phyloP scores from a whole-genome alignment of 2,888 invertebrate species.

The Herminia tarsipennalis region DNA sequence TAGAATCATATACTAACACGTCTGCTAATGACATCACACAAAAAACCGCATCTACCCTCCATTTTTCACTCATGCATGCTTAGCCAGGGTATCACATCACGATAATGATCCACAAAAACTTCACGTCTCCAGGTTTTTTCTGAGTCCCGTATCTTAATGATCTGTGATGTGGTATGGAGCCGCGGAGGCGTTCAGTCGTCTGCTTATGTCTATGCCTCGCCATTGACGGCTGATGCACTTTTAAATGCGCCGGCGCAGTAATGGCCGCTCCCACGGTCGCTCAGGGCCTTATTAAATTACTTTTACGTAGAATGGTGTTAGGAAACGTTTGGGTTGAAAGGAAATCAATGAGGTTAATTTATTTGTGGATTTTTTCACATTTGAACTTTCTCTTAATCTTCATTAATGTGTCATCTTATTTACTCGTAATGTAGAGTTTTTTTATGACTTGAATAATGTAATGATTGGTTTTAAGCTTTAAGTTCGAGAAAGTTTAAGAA shows the following conservation, averaged over 20 bases:
- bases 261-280: slow-evolving; percentile 59
- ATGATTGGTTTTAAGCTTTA: no score
- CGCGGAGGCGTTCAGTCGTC: slow-evolving; percentile 3
- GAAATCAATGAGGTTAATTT: slow-evolving; percentile 15
- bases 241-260: slow-evolving; percentile 60
- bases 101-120: slow-evolving; percentile 39
- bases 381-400: neutral
- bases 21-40: slow-evolving; percentile 13
- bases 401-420: neutral
- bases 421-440: neutral
- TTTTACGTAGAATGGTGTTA: slow-evolving; percentile 42
- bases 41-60: slow-evolving; percentile 13
- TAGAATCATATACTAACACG: neutral
- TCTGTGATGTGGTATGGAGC: slow-evolving; percentile 43
- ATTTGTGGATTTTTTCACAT: slow-evolving; percentile 1
- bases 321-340: slow-evolving; percentile 23
- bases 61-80: slow-evolving; percentile 8
- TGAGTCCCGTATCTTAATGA: slow-evolving; percentile 53
- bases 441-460: no score
- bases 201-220: slow-evolving; percentile 1
- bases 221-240: slow-evolving; percentile 59
- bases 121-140: slow-evolving; percentile 44
- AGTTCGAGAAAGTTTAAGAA: no score
- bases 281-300: slow-evolving; percentile 51
- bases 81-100: slow-evolving; percentile 14